Evolutionary conservation across 2,797 vertebrate species (phyloP), one percentile per base, ranked within the genome.

Genomic region (Mionectes olivaceus): DNA sequence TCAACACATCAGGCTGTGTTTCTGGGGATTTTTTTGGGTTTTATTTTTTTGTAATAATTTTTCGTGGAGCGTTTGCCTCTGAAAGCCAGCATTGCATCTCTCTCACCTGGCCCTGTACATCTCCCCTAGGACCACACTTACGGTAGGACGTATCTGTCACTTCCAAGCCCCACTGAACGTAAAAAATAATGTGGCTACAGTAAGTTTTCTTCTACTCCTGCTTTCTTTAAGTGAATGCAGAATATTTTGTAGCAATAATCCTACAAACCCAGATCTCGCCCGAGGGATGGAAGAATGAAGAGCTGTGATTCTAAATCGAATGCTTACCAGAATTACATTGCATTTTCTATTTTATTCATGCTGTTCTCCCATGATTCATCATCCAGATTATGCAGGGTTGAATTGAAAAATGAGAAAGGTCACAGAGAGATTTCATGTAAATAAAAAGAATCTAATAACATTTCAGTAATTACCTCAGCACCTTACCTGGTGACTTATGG

Each of bases 201-300:
- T 82, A 80, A 89, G 44, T 88, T 91, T 93, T 89, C n/a, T 79
- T 83, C 67, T 78, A 28, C 55, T 83, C 8, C 74, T 74, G 83
- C 91, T 91, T 77, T 87, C 83, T 77, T 86, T 73, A 80, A 91
- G 55, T 71, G 80, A 83, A 78, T 43, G 68, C 71, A 87, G 93
- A 87, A 57, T 64, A n/a, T 91, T 83, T 76, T 70, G 28, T 77
- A 65, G 76, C 30, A 43, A 32, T 84, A 60, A 87, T 90, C 64
- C 59, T 59, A 2, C 55, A 63, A 73, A 28, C 24, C 23, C 75
- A 89, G 60, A 94, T 78, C 74, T 86, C 10, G 21, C 63, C 64
- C 21, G 39, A 39, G 75, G 81, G 92, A 56, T 39, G 49, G 64
- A 82, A 80, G 55, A 60, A 61, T 81, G 69, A 75, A 89, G 91